A percentile compares a stretch with the other conserved stretches of the same genome.
phyloP scores from a whole-genome alignment of 2,888 invertebrate species.

The Hypomecis atomaria region DNA sequence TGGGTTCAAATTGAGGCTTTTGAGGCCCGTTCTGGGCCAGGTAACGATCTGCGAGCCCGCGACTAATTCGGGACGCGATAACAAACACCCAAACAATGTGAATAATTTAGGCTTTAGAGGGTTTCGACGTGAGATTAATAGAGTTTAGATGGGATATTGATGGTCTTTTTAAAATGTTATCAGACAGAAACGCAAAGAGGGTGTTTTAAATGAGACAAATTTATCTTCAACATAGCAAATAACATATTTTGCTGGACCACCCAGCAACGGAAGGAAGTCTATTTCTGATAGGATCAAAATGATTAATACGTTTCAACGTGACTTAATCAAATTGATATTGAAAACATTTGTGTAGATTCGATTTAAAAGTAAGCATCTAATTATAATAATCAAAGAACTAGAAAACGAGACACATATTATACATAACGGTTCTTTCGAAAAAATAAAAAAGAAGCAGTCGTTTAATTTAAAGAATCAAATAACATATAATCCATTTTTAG shows the following conservation, averaged over 20 bases:
- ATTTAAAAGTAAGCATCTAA: too few species aligned
- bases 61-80: slow-evolving; percentile 29
- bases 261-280: too few species aligned
- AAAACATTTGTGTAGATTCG: too few species aligned
- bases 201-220: not conserved
- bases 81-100: slow-evolving; percentile 8
- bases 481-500: not conserved
- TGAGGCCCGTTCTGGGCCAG: slow-evolving; percentile 25
- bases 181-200: slow-evolving; percentile 3
- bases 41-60: slow-evolving; percentile 30
- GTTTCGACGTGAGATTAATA: slow-evolving; percentile 18
- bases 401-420: too few species aligned
- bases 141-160: slow-evolving; percentile 19
- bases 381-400: too few species aligned
- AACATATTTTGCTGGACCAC: too few species aligned
- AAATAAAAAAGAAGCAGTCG: too few species aligned
- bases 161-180: slow-evolving; percentile 18
- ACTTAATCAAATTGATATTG: too few species aligned
- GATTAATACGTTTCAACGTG: too few species aligned
- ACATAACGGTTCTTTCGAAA: too few species aligned
- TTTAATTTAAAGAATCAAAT: too few species aligned
- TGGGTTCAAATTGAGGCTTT: slow-evolving; percentile 20
- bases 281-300: too few species aligned
- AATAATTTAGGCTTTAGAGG: slow-evolving; percentile 21
- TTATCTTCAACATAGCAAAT: not conserved